Evolutionary conservation across 2,113 vertebrate species (phyloP).

Genomic region (Uria lomvia): DNA sequence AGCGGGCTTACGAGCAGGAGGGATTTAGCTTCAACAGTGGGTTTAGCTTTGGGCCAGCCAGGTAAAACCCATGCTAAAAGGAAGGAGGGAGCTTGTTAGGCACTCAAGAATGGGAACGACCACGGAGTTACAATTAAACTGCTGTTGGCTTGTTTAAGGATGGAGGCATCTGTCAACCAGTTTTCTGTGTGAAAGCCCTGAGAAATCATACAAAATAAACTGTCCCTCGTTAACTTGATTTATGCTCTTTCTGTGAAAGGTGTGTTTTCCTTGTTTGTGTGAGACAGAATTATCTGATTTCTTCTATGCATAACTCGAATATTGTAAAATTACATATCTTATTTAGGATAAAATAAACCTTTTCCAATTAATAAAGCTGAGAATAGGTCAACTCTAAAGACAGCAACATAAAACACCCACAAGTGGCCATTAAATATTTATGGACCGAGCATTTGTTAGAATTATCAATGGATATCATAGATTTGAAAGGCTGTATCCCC

Average conservation of each 20-base stretch:
- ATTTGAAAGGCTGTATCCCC: conserved; percentile 17
- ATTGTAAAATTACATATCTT: conserved; percentile 1
- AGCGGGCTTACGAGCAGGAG: neutral
- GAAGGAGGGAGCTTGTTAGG: neutral
- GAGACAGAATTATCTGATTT: conserved; percentile 3
- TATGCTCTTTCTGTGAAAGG: conserved; percentile 24
- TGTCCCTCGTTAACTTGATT: conserved; percentile 25
- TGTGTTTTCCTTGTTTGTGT: conserved; percentile 6
- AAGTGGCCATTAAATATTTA: conserved; percentile 64
- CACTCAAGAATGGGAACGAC: neutral
- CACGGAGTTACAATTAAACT: neutral
- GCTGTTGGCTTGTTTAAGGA: neutral
- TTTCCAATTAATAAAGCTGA: conserved; percentile 50
- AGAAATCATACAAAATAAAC: conserved; percentile 25
- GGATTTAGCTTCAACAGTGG: neutral
- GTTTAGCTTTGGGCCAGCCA: neutral
- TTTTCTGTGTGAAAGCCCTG: conserved; percentile 18
- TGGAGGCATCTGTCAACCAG: conserved; percentile 1
- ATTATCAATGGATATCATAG: conserved; percentile 30
- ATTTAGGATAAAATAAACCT: conserved; percentile 48
- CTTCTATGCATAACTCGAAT: neutral
- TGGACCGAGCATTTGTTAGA: conserved; percentile 22
- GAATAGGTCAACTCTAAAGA: conserved; percentile 45
- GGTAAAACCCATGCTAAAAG: neutral
- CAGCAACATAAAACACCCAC: conserved; percentile 46